A percentile compares a stretch with the other conserved stretches of the same genome.
phyloP scores from a whole-genome alignment of 1,140 invertebrate genomes.

The Laodelphax striatellus region DNA sequence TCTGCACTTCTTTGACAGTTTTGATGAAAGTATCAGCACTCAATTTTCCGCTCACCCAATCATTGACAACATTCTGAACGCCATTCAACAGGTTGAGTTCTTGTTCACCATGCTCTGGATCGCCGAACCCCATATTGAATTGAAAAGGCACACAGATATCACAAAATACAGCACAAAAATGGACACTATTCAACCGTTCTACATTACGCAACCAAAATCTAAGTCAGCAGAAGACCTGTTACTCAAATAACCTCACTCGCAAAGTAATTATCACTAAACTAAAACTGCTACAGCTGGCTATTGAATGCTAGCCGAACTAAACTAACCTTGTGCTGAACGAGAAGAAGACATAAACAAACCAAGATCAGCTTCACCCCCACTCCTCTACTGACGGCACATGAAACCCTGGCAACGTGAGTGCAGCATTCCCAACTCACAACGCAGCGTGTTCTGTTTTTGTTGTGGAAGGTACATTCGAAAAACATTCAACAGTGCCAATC shows the following conservation, averaged over 20 bases:
- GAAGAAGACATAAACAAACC: no score
- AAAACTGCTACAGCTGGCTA: background rate
- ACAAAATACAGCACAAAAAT: background rate
- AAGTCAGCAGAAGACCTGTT: background rate
- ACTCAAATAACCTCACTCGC: no score
- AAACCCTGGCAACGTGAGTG: no score
- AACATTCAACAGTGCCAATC: no score
- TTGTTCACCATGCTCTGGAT: constrained; percentile 7
- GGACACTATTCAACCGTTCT: background rate
- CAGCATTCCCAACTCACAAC: no score
- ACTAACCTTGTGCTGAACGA: no score
- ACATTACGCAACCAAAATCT: background rate
- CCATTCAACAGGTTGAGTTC: constrained; percentile 14
- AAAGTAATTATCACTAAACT: background rate
- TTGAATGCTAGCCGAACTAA: no score
- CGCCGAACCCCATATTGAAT: constrained; percentile 7
- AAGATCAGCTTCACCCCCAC: no score
- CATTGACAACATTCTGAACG: constrained; percentile 10
- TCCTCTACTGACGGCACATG: no score
- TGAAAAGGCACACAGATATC: background rate
- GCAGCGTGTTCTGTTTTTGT: no score
- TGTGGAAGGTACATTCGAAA: no score
- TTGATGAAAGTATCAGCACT: constrained; percentile 32
- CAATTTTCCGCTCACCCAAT: constrained; percentile 10
- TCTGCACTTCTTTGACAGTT: constrained; percentile 31